phyloP scores from a whole-genome alignment of 1,140 invertebrate genomes.

The Agrilus planipennis region DNA sequence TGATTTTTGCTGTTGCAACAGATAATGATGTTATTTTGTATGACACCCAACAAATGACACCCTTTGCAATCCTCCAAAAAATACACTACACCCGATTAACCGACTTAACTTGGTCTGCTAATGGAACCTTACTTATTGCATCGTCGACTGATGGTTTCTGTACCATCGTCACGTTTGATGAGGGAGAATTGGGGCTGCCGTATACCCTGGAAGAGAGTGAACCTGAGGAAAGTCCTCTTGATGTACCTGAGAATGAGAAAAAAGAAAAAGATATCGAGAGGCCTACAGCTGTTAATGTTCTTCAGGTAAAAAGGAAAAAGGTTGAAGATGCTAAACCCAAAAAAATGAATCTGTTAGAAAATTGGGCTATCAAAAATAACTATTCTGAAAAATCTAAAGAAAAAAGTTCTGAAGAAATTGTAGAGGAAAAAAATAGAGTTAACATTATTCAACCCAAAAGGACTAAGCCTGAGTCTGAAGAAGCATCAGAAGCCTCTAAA shows the following conservation, averaged over 20 bases:
- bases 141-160: constrained; percentile 95
- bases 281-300: constrained; percentile 28
- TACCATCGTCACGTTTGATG: constrained; percentile 75
- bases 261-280: constrained; percentile 32
- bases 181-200: constrained; percentile 67
- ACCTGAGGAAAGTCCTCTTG: constrained; percentile 20
- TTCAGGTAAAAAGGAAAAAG: constrained; percentile 13
- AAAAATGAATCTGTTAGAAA: constrained; percentile 23
- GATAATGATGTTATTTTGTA: constrained; percentile 76
- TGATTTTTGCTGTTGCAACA: constrained; percentile 85
- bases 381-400: constrained; percentile 40
- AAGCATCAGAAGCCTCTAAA: too few relatives aligned
- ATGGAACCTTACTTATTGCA: constrained; percentile 69
- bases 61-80: constrained; percentile 76
- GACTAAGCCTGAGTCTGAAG: too few relatives aligned
- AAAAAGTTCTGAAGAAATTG: constrained; percentile 59
- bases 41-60: constrained; percentile 80
- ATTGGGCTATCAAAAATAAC: constrained; percentile 19
- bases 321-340: constrained; percentile 12
- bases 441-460: constrained; percentile 62
- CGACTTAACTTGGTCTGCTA: constrained; percentile 82
- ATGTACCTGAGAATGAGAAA: constrained; percentile 21
- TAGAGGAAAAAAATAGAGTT: too few relatives aligned
- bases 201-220: constrained; percentile 40
- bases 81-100: constrained; percentile 91